Evolutionary conservation across 1,140 invertebrate genomes (phyloP), one percentile per base, ranked within the genome.

Genomic region (Diorhabda elongata): DNA sequence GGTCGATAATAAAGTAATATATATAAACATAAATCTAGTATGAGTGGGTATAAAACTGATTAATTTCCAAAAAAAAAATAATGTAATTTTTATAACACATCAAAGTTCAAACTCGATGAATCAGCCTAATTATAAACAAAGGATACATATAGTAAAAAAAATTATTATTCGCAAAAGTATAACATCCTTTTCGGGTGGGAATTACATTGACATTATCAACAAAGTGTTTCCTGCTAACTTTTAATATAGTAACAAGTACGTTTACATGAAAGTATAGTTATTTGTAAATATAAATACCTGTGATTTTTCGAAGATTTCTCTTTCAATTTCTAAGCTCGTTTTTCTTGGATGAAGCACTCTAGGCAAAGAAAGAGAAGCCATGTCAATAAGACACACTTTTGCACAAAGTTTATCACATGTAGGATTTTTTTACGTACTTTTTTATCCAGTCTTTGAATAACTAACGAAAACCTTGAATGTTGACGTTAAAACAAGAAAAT

Each of bases 251-350:
- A 57, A 56, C 7, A 65, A 6, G 11, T 52, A 59, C 58, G 26
- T 11, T 44, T 42, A 26, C 26, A 66, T 8, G 5, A 52, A 9
- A 9, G 9, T 52, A 6, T 8, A n/a, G n/a, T n/a, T 52, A 52
- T 52, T 2, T 8, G 6, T 52, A 52, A 8, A 52, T 52, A 52
- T 8, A 6, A 8, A 52, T 77, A 92, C 91, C 88, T 92, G 90
- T 75, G 87, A 88, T 80, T 91, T 91, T 80, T 91, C 89, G 76
- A 91, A 91, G 71, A 88, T 87, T 79, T 91, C 89, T 52, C 89
- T 84, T 80, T 91, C 89, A 69, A 89, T 84, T 79, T 92, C 89
- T 72, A 91, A 78, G 77, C 88, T 90, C 56, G 89, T 90, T 81
- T 90, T 91, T 73, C 88, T 86, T 70, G 87, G 86, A 76, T 90